Evolutionary conservation across 2,113 vertebrate species (phyloP), one percentile per base, ranked within the genome.

Genomic region (Cebidichthys violaceus): DNA sequence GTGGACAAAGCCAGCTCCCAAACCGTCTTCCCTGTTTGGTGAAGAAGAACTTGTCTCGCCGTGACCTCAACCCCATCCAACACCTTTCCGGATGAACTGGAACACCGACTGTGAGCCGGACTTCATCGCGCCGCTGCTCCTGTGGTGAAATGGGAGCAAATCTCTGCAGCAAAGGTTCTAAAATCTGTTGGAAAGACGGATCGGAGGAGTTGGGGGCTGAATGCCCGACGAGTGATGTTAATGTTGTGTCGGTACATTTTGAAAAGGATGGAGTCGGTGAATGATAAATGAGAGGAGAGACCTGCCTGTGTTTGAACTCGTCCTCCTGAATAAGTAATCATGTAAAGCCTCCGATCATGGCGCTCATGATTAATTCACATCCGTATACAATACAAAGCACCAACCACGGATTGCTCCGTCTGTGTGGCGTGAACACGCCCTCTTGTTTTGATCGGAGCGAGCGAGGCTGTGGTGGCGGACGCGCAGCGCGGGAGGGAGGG

Each of bases 281-380:
- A 1, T 55, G 47, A 14, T 24, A 35, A 54, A 45, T 6, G 43
- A 11, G 29, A 50, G 22, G 50, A 2, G 59, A 66, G 57, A 17
- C 43, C 54, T 9, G 54, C 1, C n/a, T 29, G 41, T 22, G 27
- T 67, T 75, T 59, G 13, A 74, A 65, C 37, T 61, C 78, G 43
- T 17, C 4, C 0, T 54, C 20, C 60, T 80, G 9, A 90, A 78
- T 81, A 39, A 74, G 41, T 79, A 33, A 84, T 79, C n/a, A 41
- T 7, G 13, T 6, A 35, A 18, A 75, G 17, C 57, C 72, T 86
- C 77, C 82, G 86, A 90, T 91, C 72, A 57, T 67, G 24, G 70
- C 52, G 6, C 54, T 90, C 88, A 90, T 90, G 66, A 91, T 86
- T 92, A 84, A 92, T 93, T 92, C 64, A 59, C 54, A 93, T 90